A percentile compares a stretch with the other conserved stretches of the same genome.
phyloP scores from a whole-genome alignment of 2,113 vertebrate species.

The Siphamia tubifer region DNA sequence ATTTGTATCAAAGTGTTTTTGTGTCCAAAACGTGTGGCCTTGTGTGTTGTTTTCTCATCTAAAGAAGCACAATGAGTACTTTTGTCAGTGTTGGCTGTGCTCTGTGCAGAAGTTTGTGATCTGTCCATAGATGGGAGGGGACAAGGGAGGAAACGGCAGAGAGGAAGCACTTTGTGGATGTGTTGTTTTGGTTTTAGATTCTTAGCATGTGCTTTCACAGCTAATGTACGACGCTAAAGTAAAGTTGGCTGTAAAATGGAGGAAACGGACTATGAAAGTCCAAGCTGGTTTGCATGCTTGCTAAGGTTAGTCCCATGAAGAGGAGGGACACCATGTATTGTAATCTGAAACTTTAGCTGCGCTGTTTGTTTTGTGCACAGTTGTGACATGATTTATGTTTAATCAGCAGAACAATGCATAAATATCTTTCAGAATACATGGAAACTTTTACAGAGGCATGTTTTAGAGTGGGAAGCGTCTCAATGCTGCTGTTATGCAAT shows the following conservation, averaged over 20 bases:
- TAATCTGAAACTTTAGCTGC: conserved; percentile 14
- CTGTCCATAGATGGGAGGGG: conserved; percentile 47
- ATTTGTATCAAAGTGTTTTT: background rate
- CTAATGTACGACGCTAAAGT: background rate
- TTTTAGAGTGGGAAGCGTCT: background rate
- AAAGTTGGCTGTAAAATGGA: conserved; percentile 59
- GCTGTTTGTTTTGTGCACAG: conserved; percentile 16
- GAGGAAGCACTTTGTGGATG: conserved; percentile 25
- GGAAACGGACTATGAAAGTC: conserved; percentile 22
- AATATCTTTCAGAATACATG: background rate
- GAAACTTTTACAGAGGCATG: background rate
- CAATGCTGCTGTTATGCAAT: conserved; percentile 25
- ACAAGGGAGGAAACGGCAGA: conserved; percentile 1
- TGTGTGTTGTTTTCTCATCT: background rate
- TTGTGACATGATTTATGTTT: background rate
- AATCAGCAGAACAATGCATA: background rate
- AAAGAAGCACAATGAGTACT: background rate
- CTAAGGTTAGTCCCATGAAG: conserved; percentile 58
- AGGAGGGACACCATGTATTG: background rate
- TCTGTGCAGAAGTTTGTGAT: conserved; percentile 17
- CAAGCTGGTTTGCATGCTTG: conserved; percentile 63
- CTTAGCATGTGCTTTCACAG: background rate
- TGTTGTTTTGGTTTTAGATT: conserved; percentile 9
- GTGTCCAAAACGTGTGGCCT: background rate
- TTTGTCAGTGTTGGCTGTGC: background rate